Evolutionary conservation across 2,888 invertebrate genomes (phyloP).

Genomic region (Netelia melanura): DNA sequence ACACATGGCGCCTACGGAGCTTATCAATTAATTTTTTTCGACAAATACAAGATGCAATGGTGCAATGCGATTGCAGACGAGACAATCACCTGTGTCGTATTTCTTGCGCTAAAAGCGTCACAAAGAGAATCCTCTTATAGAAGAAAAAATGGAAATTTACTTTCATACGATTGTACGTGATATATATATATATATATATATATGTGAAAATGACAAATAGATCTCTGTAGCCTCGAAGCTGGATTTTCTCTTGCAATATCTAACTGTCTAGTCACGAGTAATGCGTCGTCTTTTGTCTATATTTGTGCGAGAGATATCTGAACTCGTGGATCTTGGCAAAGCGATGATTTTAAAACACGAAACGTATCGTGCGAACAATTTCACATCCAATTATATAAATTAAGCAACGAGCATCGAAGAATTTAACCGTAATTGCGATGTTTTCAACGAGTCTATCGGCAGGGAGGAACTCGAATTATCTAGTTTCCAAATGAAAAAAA

Average conservation of each 20-base stretch:
- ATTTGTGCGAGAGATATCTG: constrained; percentile 27
- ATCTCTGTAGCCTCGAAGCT: constrained; percentile 13
- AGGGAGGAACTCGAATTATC: constrained; percentile 1
- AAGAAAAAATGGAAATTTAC: neutral
- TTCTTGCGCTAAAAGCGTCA: neutral
- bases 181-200: neutral
- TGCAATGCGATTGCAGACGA: constrained; percentile 6
- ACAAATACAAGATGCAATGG: constrained; percentile 28
- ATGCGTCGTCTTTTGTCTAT: constrained; percentile 8
- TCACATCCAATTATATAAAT: constrained; percentile 18
- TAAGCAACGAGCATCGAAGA: constrained; percentile 15
- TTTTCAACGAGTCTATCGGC: constrained; percentile 26
- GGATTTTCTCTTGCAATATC: neutral
- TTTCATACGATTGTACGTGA: neutral
- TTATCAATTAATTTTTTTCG: constrained; percentile 28
- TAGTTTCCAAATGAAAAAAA: too few species aligned
- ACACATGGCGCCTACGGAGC: constrained; percentile 24
- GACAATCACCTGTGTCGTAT: neutral
- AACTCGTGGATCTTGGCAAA: constrained; percentile 18
- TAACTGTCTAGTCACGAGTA: constrained; percentile 7
- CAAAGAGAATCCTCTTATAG: neutral
- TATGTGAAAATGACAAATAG: neutral
- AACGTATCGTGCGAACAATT: constrained; percentile 26
- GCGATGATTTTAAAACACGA: constrained; percentile 16
- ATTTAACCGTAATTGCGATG: constrained; percentile 14